Evolutionary conservation across 2,113 vertebrate species (phyloP).

Genomic region (Dipodomys merriami): DNA sequence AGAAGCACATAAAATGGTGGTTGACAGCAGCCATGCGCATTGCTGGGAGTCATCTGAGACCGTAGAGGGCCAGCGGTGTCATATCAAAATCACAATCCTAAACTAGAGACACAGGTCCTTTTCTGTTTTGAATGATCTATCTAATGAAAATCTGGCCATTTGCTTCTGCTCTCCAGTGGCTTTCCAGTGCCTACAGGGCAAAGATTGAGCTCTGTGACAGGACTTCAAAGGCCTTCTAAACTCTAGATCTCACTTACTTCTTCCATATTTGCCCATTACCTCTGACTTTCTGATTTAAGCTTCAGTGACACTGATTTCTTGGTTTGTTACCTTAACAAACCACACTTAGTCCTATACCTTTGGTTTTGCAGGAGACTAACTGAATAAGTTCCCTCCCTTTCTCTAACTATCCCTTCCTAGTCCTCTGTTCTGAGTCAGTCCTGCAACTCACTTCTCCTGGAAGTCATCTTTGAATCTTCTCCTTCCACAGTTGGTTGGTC

Average conservation of each 20-base stretch:
- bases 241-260: not conserved
- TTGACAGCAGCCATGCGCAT: not conserved
- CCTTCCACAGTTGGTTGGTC: not conserved
- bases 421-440: not conserved
- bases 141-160: not conserved
- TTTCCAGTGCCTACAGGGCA: not conserved
- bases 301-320: not conserved
- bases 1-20: not conserved
- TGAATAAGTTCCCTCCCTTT: not conserved
- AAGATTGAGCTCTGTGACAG: not conserved
- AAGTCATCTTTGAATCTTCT: not conserved
- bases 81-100: not conserved
- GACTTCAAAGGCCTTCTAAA: not conserved
- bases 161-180: not conserved
- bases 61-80: not conserved
- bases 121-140: not conserved
- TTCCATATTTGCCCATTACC: not conserved
- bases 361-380: not conserved
- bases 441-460: not conserved
- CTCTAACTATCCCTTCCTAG: not conserved
- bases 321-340: not conserved
- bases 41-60: not conserved
- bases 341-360: not conserved
- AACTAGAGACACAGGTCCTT: not conserved
- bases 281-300: not conserved